A percentile compares a stretch with the other conserved stretches of the same genome.
Conservation (phyloP, 2,797 vertebrate genomes). For the Gymnothorax reevesii region DNA sequence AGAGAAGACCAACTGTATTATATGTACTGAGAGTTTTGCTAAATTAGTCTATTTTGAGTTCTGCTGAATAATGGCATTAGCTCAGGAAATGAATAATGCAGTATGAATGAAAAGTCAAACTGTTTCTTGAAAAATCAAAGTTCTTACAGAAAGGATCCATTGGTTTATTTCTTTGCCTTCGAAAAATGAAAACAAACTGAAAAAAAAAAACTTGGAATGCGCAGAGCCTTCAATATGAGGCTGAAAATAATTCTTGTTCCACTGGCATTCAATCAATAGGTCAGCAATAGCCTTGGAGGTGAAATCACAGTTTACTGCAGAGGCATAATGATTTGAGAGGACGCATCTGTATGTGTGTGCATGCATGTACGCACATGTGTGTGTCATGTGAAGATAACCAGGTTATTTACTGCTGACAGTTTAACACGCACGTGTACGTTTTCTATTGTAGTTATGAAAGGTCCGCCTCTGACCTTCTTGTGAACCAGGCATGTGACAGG, state of each 20-base stretch:
- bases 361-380: not conserved
- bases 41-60: not conserved
- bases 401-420: slow-evolving; percentile 41
- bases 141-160: not conserved
- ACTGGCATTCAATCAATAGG: slow-evolving; percentile 2
- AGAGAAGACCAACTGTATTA: not conserved
- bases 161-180: not conserved
- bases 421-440: slow-evolving; percentile 20
- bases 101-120: not conserved
- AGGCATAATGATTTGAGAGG: not conserved
- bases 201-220: not conserved
- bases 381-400: slow-evolving; percentile 41
- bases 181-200: not conserved
- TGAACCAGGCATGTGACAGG: slow-evolving; percentile 17
- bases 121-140: not conserved
- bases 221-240: not conserved
- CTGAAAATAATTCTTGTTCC: slow-evolving; percentile 3
- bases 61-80: not conserved
- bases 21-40: not conserved
- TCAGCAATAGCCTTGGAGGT: slow-evolving; percentile 7
- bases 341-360: not conserved
- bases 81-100: not conserved
- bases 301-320: not conserved
- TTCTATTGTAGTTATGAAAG: slow-evolving; percentile 24
- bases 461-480: slow-evolving; percentile 19